A percentile compares a stretch with the other conserved stretches of the same genome.
phyloP scores from a whole-genome alignment of 2,113 vertebrate genomes.

The Cyprinodon variegatus region DNA sequence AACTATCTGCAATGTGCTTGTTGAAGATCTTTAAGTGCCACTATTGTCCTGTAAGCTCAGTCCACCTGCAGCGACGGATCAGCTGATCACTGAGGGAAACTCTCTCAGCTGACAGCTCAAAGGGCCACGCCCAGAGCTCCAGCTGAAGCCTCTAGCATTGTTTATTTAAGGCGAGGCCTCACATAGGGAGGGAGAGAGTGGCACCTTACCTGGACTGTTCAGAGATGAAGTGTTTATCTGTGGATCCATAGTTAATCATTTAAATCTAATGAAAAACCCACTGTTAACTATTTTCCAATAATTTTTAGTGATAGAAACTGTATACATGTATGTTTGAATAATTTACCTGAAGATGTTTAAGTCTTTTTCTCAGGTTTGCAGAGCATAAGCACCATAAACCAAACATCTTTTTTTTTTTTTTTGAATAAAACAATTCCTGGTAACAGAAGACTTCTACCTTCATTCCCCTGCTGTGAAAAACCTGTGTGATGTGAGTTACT shows the following conservation, averaged over 20 bases:
- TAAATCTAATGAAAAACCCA: neutral
- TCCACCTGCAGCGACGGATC: slow-evolving; percentile 31
- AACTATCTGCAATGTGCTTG: neutral
- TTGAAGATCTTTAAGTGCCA: slow-evolving; percentile 1
- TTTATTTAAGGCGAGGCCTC: slow-evolving; percentile 53
- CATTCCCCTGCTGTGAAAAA: slow-evolving; percentile 35
- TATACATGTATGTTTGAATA: no score
- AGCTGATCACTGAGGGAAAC: slow-evolving; percentile 42
- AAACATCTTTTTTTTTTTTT: slow-evolving; percentile 2
- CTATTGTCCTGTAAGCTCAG: neutral
- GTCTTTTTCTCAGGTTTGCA: slow-evolving; percentile 6
- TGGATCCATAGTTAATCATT: neutral
- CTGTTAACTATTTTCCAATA: neutral
- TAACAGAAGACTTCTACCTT: slow-evolving; percentile 6
- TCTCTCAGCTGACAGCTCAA: slow-evolving; percentile 40
- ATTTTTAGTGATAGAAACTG: no score
- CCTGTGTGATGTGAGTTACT: slow-evolving; percentile 16
- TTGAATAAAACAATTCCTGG: neutral
- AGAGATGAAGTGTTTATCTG: neutral
- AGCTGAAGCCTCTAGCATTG: slow-evolving; percentile 18
- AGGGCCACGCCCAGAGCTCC: slow-evolving; percentile 21
- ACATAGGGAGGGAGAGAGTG: neutral
- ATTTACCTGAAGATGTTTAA: neutral
- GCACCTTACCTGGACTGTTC: neutral
- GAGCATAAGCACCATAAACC: slow-evolving; percentile 4